Evolutionary conservation across 2,797 vertebrate species (phyloP), one percentile per base, ranked within the genome.

Genomic region (Botia almorhae): DNA sequence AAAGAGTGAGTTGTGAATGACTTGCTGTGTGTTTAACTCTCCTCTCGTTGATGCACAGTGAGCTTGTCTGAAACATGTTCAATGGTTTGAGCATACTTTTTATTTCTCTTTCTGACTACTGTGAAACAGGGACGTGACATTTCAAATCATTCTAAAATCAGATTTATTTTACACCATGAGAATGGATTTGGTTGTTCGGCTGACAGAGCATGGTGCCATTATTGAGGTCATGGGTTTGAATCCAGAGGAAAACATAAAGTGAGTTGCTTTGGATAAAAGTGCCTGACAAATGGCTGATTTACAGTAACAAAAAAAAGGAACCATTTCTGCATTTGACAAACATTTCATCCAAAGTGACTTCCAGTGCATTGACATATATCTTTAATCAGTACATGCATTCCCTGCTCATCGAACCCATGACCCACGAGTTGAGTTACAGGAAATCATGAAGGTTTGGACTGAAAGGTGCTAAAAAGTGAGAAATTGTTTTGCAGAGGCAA

Each of bases 1-100:
- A 90, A 87, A 93, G 86, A 87, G 87, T 90, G 90, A 91, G 90
- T 90, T 88, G 87, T 89, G 88, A 87, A 92, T 93, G 89, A 91
- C 88, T 90, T 89, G 90, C 91, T 92, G 91, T 92, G 90, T 91
- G 85, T 85, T 82, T 78, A 53, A 89, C 87, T 90, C 69, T 70
- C 56, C 48, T 83, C 86, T 84, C 85, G 79, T 88, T 81, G 81
- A 69, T 83, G 13, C 81, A 85, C 88, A 81, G 76, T 26, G 71
- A 23, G 46, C 23, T 23, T 21, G 76, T 84, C 80, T 80, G 81
- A 90, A 86, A 78, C 73, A 77, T 51, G 2, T 48, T 33, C 3
- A 55, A 43, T 53, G 61, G 13, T 39, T 12, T 5, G 12, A 64
- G 17, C 29, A 67, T 21, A n/a, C 7, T 17, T 76, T 53, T 39